Evolutionary conservation across 2,797 vertebrate genomes (phyloP), one percentile per base, ranked within the genome.

Genomic region (Babyrousa celebensis): DNA sequence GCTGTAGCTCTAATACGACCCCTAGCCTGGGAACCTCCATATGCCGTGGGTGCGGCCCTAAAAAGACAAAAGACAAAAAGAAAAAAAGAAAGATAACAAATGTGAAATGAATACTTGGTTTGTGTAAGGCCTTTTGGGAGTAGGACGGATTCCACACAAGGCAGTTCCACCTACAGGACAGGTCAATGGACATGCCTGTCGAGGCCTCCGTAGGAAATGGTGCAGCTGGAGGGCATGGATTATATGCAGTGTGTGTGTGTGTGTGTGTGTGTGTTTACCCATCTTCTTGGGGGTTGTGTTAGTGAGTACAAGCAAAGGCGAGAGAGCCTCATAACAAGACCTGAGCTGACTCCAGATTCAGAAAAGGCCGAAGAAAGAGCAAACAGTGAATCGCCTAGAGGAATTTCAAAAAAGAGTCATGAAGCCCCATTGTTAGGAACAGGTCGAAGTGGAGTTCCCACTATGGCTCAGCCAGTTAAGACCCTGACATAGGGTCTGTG

Each of bases 41-140:
- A 36, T 36, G 36, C 36, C 36, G 36, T 36, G 36, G 36, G 36
- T 36, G 36, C 3, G 36, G 36, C 36, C 36, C 36, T 36, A 36
- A 36, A 36, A 36, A 36, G 36, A 36, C 36, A 36, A 36, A 36
- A 36, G 36, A 36, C 36, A 36, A 36, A 36, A 36, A 36, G 36
- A 36, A 36, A 36, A 36, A 32, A 0, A 36, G 67, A 29, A 40
- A 14, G 52, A 14, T 6, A 0, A 32, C 6, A 54, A 72, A 67
- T 29, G 74, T 0, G 18, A 52, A 52, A 15, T 1, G 29, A 6
- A 3, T 32, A 6, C 1, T 1, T 0, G n/a, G 48, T n/a, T 71
- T 18, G 15, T 1, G 0, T 14, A 16, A 20, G 18, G 32, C 29
- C 1, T 0, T 1, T 0, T 1, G 1, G 52, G 58, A 23, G n/a